Evolutionary conservation across 2,113 vertebrate genomes (phyloP), one percentile per base, ranked within the genome.

Genomic region (Alligator mississippiensis): DNA sequence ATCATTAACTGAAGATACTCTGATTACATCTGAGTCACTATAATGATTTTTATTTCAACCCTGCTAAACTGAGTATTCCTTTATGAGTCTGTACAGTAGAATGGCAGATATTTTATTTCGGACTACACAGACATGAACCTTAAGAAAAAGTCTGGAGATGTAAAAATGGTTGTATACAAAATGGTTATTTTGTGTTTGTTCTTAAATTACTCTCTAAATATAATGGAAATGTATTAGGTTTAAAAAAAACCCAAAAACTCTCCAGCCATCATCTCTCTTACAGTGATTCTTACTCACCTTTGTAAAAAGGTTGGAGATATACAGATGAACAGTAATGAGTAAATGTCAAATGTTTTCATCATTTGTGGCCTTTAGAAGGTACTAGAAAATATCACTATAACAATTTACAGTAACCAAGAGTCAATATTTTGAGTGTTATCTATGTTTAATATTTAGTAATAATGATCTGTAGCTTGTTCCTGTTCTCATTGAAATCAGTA

Each of bases 351-450:
- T 19, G 30, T 68, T 68, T 11, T 18, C 9, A 34, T 63, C 62
- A 63, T 63, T 10, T 18, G n/a, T 68, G 66, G n/a, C n/a, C 16
- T 9, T 30, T 10, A 68, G n/a, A 8, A 30, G 18, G 66, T 70
- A 70, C 30, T 17, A 34, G 17, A 62, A 80, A 10, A 25, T 7
- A 47, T 80, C 22, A 47, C 9, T 58, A 0, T n/a, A 0, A 22
- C 3, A 9, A 80, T 92, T 80, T 95, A 78, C 57, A 62, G 47
- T 47, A 47, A 47, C 47, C 47, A 47, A 47, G 47, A 47, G 68
- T 18, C 4, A 2, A 57, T 60, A 68, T 38, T 4, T 14, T n/a
- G 5, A 59, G 14, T 22, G 28, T 74, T 93, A 25, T 88, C 27
- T 85, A 5, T 64, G 82, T 90, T 17, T 1, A 4, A 3, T 59